phyloP scores from a whole-genome alignment of 2,797 vertebrate genomes.

The Sebastiscus albofasciatus region DNA sequence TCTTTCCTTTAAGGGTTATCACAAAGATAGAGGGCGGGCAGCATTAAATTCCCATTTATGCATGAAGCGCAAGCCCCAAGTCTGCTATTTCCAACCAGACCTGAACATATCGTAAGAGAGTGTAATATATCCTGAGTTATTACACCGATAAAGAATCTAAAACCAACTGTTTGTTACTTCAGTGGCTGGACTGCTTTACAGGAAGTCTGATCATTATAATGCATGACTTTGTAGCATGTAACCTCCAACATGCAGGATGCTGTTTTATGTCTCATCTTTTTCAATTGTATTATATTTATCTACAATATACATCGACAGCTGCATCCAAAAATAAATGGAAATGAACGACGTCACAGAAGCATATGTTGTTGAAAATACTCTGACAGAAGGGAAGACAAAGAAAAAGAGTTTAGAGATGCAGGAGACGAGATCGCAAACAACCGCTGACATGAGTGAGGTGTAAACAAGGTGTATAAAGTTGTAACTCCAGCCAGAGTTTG shows the following conservation, averaged over 20 bases:
- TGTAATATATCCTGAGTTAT: neutral
- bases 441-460: neutral
- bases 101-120: neutral
- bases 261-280: neutral
- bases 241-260: neutral
- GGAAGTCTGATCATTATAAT: neutral
- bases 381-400: neutral
- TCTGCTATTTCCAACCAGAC: neutral
- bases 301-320: neutral
- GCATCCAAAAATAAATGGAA: neutral
- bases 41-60: neutral
- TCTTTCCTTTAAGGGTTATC: constrained; percentile 14
- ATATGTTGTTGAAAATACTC: neutral
- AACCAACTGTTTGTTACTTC: neutral
- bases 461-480: constrained; percentile 13
- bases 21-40: neutral
- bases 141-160: neutral
- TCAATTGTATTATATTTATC: too few relatives aligned
- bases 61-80: neutral
- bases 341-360: neutral
- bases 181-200: neutral
- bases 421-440: neutral
- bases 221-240: neutral
- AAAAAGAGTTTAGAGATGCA: neutral
- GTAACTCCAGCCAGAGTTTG: constrained; percentile 11